Conservation (phyloP, 2,113 vertebrate species). For the Aythya baeri region DNA sequence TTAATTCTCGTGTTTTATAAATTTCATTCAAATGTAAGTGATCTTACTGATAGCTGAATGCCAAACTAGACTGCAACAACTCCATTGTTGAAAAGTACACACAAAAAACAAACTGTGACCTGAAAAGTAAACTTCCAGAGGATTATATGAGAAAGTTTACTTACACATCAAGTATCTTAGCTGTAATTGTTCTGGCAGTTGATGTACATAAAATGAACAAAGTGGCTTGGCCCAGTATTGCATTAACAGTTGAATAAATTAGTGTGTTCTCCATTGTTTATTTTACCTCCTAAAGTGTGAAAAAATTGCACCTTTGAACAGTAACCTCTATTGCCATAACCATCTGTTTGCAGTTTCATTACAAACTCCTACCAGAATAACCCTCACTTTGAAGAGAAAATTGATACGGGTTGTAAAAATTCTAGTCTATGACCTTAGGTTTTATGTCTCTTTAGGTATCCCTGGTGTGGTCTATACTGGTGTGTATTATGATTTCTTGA, state of each 20-base stretch:
- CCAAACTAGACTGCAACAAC: slow-evolving; percentile 52
- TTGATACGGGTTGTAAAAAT: slow-evolving; percentile 66
- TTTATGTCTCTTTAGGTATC: slow-evolving; percentile 29
- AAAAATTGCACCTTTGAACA: slow-evolving; percentile 67
- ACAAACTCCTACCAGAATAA: slow-evolving; percentile 59
- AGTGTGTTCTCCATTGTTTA: slow-evolving; percentile 65
- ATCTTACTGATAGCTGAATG: slow-evolving; percentile 47
- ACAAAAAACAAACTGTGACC: slow-evolving; percentile 55
- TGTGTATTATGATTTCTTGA: neutral
- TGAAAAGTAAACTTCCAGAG: slow-evolving; percentile 64
- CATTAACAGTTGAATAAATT: slow-evolving; percentile 70
- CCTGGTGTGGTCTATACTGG: slow-evolving; percentile 16
- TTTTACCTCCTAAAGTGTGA: slow-evolving; percentile 74
- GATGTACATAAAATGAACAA: slow-evolving; percentile 59
- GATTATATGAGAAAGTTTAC: slow-evolving; percentile 54
- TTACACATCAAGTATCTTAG: slow-evolving; percentile 61
- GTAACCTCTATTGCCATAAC: slow-evolving; percentile 47
- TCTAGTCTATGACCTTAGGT: slow-evolving; percentile 42
- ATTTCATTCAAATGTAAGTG: slow-evolving; percentile 40
- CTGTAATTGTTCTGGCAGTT: slow-evolving; percentile 64
- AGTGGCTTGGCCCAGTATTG: slow-evolving; percentile 61
- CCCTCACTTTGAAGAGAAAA: slow-evolving; percentile 67
- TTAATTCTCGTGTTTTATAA: slow-evolving; percentile 19
- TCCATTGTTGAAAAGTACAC: slow-evolving; percentile 66
- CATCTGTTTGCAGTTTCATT: slow-evolving; percentile 73